Evolutionary conservation across 2,113 vertebrate genomes (phyloP).

Genomic region (Megaceryle torquata): DNA sequence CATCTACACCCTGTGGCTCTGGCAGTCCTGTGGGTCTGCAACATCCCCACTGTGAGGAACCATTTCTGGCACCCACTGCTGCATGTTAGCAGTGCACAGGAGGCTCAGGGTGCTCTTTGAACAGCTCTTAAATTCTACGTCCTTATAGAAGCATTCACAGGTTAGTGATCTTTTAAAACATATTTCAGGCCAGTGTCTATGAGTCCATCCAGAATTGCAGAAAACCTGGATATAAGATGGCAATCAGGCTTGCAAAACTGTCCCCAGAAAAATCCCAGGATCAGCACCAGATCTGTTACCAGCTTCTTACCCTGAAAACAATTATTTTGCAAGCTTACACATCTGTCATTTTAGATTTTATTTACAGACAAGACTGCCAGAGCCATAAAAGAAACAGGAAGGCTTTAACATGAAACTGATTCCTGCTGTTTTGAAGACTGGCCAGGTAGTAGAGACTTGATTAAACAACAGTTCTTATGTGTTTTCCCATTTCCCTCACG

Average conservation of each 20-base stretch:
- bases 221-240: neutral
- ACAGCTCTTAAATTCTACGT: neutral
- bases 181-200: neutral
- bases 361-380: neutral
- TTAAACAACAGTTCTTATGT: neutral
- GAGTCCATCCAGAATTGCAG: neutral
- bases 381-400: neutral
- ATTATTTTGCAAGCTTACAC: neutral
- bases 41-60: fast-evolving
- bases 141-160: neutral
- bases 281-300: neutral
- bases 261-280: neutral
- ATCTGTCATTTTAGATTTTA: neutral
- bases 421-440: neutral
- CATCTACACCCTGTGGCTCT: fast-evolving
- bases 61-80: fast-evolving
- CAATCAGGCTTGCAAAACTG: neutral
- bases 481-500: neutral
- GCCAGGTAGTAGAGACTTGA: neutral
- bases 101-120: neutral
- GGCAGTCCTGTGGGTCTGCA: fast-evolving
- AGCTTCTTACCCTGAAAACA: neutral
- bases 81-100: fast-evolving
- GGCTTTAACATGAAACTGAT: neutral
- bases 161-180: neutral